Conservation (phyloP, 92 coral and sea anemone genomes). For the Actinernus sp. region DNA sequence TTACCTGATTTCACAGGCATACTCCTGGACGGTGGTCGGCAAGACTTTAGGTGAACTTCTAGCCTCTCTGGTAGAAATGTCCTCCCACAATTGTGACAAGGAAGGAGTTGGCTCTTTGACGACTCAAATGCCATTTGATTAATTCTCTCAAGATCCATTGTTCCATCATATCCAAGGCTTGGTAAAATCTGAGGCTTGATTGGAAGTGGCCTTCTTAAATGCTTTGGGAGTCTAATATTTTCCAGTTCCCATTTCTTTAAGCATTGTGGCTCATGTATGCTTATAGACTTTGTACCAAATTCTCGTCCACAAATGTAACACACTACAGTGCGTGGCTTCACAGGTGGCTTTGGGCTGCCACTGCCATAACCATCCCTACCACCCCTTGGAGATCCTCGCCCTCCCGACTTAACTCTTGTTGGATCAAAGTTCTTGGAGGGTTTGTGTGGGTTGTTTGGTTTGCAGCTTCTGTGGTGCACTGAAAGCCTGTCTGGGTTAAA, state of each 20-base stretch:
- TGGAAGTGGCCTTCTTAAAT: slow-evolving; percentile 84
- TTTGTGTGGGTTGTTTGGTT: slow-evolving; percentile 78
- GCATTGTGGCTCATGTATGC: slow-evolving; percentile 98
- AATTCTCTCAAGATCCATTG: slow-evolving; percentile 74
- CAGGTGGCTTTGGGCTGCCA: slow-evolving; percentile 54
- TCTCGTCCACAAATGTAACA: slow-evolving; percentile 99
- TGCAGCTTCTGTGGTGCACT: slow-evolving; percentile 94
- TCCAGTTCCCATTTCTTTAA: slow-evolving; percentile 95
- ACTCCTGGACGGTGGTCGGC: slow-evolving; percentile 69
- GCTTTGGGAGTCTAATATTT: slow-evolving; percentile 83
- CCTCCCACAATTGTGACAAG: slow-evolving; percentile 94
- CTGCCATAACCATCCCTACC: slow-evolving; percentile 50
- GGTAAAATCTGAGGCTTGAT: slow-evolving; percentile 91
- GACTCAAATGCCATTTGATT: slow-evolving; percentile 91
- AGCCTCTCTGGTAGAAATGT: slow-evolving; percentile 96
- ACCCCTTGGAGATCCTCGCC: slow-evolving; percentile 50
- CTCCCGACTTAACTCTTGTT: slow-evolving; percentile 37
- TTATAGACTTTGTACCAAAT: slow-evolving; percentile 94
- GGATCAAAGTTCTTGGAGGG: slow-evolving; percentile 72
- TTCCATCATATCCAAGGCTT: slow-evolving; percentile 66
- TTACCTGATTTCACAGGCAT: slow-evolving; percentile 63
- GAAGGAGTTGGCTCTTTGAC: slow-evolving; percentile 80
- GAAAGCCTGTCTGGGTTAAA: slow-evolving; percentile 93
- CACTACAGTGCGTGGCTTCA: slow-evolving; percentile 88
- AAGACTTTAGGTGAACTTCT: slow-evolving; percentile 85